Percentiles rank a stretch among this genome's conserved stretches.
phyloP scores from a whole-genome alignment of 2,113 vertebrate genomes.

The Coreoperca whiteheadi region DNA sequence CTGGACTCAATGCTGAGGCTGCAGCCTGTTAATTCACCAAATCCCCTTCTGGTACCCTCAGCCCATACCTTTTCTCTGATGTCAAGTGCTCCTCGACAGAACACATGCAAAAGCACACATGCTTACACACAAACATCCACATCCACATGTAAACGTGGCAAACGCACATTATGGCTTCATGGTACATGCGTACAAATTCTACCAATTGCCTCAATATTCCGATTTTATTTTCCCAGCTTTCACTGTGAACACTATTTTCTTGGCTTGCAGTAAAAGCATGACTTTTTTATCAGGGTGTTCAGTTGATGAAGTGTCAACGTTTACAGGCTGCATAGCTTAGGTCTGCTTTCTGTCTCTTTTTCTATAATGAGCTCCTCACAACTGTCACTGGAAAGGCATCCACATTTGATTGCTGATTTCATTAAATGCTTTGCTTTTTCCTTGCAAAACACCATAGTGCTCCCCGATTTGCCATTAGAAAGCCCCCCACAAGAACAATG shows the following conservation, averaged over 20 bases:
- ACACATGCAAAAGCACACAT: constrained; percentile 34
- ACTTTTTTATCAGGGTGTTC: constrained; percentile 13
- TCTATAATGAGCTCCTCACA: constrained; percentile 51
- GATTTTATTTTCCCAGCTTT: neutral
- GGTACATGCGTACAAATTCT: neutral
- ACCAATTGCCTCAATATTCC: neutral
- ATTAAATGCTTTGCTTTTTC: constrained; percentile 60
- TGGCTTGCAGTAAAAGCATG: neutral
- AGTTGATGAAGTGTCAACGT: constrained; percentile 32
- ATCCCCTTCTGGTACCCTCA: constrained; percentile 72
- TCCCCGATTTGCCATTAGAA: constrained; percentile 62
- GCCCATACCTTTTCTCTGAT: constrained; percentile 69
- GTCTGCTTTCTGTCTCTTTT: constrained; percentile 20
- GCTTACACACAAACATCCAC: neutral
- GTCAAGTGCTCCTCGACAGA: constrained; percentile 71
- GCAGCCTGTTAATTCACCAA: constrained; percentile 81
- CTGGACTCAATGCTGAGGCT: constrained; percentile 79
- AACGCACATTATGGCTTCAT: neutral
- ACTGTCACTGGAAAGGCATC: constrained; percentile 49
- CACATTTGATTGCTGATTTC: constrained; percentile 61
- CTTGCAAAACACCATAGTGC: constrained; percentile 45
- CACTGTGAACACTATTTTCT: neutral
- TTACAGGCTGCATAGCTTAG: constrained; percentile 22
- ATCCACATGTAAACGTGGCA: neutral
- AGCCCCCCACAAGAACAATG: constrained; percentile 50